Evolutionary conservation across 2,888 invertebrate species (phyloP).

Genomic region (Carabus problematicus): DNA sequence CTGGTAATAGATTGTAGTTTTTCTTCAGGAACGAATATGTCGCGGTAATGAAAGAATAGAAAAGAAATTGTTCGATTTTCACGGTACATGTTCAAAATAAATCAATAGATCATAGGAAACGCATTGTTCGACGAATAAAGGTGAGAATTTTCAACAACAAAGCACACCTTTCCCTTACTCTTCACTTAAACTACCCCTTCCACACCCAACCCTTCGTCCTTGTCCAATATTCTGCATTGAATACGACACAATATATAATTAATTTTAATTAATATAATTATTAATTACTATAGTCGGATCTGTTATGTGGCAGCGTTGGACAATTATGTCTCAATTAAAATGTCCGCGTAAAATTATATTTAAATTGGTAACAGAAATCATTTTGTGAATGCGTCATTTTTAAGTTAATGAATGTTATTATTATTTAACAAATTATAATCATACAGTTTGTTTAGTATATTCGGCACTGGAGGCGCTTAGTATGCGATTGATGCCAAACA

Average conservation of each 20-base stretch:
- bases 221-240: conserved; percentile 18
- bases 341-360: conserved; percentile 29
- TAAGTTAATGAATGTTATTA: conserved; percentile 18
- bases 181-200: neutral
- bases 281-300: conserved; percentile 6
- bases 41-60: conserved; percentile 37
- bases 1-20: conserved; percentile 8
- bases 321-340: conserved; percentile 36
- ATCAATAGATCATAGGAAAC: conserved; percentile 41
- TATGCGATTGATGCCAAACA: neutral
- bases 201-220: conserved; percentile 9
- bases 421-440: conserved; percentile 23
- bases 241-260: conserved; percentile 37
- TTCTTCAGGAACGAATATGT: conserved; percentile 37
- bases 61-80: conserved; percentile 41
- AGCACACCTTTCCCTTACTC: conserved; percentile 16
- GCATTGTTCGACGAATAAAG: conserved; percentile 39
- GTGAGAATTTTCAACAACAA: conserved; percentile 37
- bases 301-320: conserved; percentile 14
- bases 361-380: conserved; percentile 23
- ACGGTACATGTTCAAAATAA: conserved; percentile 39
- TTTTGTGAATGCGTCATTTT: neutral
- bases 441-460: neutral
- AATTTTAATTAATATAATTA: conserved; percentile 40
- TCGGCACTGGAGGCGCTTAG: neutral